Evolutionary conservation across 2,797 vertebrate species (phyloP).

Genomic region (Microchirus variegatus): DNA sequence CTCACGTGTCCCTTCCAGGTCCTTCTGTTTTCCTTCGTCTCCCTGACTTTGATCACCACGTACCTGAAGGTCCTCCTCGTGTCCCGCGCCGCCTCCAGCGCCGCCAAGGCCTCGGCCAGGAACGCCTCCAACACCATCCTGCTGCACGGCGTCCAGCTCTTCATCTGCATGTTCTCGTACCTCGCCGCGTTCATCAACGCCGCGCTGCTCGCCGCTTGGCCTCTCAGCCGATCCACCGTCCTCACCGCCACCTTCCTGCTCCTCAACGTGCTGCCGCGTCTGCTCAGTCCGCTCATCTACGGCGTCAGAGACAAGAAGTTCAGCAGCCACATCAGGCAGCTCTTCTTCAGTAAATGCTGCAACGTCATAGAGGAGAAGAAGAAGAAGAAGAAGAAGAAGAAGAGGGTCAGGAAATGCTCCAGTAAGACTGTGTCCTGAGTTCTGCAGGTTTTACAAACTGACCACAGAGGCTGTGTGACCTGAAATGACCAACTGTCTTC

Average conservation of each 20-base stretch:
- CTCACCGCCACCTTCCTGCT: conserved; percentile 47
- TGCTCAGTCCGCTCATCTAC: conserved; percentile 74
- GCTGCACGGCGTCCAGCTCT: conserved; percentile 69
- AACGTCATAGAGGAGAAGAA: neutral
- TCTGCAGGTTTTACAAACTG: neutral
- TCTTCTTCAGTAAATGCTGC: conserved; percentile 24
- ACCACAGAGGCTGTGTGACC: too few species aligned
- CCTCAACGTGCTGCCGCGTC: conserved; percentile 57
- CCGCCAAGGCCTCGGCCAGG: conserved; percentile 42
- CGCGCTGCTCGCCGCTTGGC: conserved; percentile 6
- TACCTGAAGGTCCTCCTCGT: conserved; percentile 58
- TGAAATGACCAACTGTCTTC: too few species aligned
- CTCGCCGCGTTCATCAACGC: conserved; percentile 30
- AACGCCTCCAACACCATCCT: conserved; percentile 72
- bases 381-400: too few species aligned
- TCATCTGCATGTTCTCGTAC: conserved; percentile 65
- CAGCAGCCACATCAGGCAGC: conserved; percentile 38
- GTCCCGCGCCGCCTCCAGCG: conserved; percentile 33
- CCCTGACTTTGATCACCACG: conserved; percentile 60
- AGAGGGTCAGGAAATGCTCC: too few species aligned
- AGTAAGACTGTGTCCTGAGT: neutral
- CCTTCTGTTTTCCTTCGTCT: conserved; percentile 49
- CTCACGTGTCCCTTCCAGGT: conserved; percentile 17
- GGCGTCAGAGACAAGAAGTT: conserved; percentile 69
- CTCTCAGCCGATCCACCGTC: conserved; percentile 30